A percentile compares a stretch with the other conserved stretches of the same genome.
phyloP scores from a whole-genome alignment of 1,140 invertebrate genomes.

The Hormaphis cornu region DNA sequence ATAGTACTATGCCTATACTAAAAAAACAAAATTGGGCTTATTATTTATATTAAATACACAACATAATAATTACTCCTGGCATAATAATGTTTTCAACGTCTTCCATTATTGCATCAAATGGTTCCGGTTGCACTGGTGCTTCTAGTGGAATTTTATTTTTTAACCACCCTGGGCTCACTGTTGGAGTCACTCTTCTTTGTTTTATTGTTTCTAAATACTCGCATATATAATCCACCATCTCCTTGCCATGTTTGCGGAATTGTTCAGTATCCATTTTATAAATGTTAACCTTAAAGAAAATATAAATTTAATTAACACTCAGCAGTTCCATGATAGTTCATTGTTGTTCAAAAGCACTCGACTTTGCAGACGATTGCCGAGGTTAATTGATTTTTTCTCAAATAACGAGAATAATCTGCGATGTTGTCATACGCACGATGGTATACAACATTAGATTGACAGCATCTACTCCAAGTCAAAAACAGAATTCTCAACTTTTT shows the following conservation, averaged over 20 bases:
- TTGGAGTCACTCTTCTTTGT: constrained; percentile 74
- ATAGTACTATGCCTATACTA: no score
- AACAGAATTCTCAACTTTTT: constrained; percentile 8
- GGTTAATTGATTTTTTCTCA: constrained; percentile 3
- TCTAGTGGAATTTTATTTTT: constrained; percentile 66
- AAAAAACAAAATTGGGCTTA: no score
- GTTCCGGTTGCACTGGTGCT: constrained; percentile 77
- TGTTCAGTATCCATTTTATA: constrained; percentile 73
- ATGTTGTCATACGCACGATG: neutral
- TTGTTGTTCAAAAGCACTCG: constrained; percentile 6
- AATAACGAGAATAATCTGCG: neutral
- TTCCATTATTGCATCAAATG: constrained; percentile 84
- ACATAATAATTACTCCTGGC: constrained; percentile 86
- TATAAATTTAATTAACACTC: constrained; percentile 1
- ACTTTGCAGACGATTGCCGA: neutral
- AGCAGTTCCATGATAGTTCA: neutral
- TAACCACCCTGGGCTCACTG: constrained; percentile 87
- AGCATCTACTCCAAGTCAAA: constrained; percentile 14
- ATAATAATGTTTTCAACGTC: constrained; percentile 95
- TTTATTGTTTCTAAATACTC: constrained; percentile 83
- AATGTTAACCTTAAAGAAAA: neutral
- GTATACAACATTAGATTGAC: neutral
- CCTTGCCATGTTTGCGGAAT: constrained; percentile 79
- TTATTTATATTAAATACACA: no score
- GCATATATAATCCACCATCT: constrained; percentile 98